Conservation (phyloP, 2,888 invertebrate genomes). For the Pardosa pseudoannulata region DNA sequence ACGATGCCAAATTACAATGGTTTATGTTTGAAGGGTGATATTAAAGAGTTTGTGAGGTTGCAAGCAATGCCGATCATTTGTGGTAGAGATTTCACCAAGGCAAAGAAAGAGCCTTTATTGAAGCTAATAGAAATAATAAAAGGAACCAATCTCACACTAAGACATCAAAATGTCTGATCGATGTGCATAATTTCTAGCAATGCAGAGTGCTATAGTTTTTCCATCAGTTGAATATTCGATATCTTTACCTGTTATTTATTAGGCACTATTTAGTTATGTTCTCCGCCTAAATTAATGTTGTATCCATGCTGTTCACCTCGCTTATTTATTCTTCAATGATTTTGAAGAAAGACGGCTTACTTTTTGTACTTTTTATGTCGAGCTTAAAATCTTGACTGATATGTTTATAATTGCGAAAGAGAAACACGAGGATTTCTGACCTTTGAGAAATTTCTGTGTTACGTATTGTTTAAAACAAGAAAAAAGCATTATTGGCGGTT, state of each 20-base stretch:
- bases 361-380: neutral
- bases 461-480: neutral
- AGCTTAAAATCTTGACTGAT: neutral
- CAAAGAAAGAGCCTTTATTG: too few species aligned
- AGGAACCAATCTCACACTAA: too few species aligned
- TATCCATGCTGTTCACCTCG: too few species aligned
- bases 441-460: neutral
- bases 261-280: neutral
- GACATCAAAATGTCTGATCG: too few species aligned
- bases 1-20: too few species aligned
- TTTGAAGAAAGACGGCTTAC: neutral
- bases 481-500: neutral
- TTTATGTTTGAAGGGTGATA: too few species aligned
- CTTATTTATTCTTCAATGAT: neutral
- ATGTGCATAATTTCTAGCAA: too few species aligned
- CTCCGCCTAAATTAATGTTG: neutral
- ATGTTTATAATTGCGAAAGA: neutral
- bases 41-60: too few species aligned
- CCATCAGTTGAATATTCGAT: neutral
- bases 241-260: neutral
- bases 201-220: neutral
- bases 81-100: too few species aligned
- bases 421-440: slow-evolving; percentile 6
- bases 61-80: too few species aligned
- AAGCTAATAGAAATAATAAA: too few species aligned